These are phyloP conservation scores for Prunella fulvescens DNA, from an alignment of 2,113 vertebrate species.

Conservation along the genomic window DNA sequence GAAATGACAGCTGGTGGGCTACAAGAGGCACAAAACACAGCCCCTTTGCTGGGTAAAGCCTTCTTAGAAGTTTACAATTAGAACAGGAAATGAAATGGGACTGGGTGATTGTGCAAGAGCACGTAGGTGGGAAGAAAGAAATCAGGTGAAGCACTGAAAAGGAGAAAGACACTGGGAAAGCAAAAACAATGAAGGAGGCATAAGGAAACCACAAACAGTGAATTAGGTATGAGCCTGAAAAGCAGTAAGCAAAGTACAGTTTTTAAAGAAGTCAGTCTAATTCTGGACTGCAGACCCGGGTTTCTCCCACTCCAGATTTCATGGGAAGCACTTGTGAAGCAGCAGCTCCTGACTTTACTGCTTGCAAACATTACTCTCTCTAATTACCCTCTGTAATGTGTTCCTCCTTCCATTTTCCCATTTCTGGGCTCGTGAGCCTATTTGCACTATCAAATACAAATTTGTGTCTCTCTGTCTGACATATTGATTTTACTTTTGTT, in stretches of 20 bases:
- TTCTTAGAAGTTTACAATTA: not conserved
- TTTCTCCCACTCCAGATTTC: not conserved
- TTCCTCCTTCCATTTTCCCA: not conserved
- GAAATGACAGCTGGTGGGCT: not conserved
- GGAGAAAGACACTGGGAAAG: not conserved
- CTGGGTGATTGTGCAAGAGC: not conserved
- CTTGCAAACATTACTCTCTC: not conserved
- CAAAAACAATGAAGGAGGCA: not conserved
- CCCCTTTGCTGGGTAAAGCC: not conserved
- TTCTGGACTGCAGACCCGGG: not conserved
- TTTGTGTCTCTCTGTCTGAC: not conserved
- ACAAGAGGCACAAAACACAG: not conserved
- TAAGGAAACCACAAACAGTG: not conserved
- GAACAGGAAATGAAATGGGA: not conserved
- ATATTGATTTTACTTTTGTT: not conserved
- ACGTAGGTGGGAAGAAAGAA: not conserved
- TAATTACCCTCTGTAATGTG: not conserved
- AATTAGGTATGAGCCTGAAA: not conserved
- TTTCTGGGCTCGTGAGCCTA: not conserved
- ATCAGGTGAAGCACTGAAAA: not conserved
- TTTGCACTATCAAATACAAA: not conserved
- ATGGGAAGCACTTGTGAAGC: not conserved
- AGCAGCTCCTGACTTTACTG: not conserved
- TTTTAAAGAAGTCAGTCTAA: not conserved
- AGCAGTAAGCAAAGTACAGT: not conserved